Base-by-base conservation (phyloP, 1,140 invertebrate species). In the Meteorus sp. region DNA sequence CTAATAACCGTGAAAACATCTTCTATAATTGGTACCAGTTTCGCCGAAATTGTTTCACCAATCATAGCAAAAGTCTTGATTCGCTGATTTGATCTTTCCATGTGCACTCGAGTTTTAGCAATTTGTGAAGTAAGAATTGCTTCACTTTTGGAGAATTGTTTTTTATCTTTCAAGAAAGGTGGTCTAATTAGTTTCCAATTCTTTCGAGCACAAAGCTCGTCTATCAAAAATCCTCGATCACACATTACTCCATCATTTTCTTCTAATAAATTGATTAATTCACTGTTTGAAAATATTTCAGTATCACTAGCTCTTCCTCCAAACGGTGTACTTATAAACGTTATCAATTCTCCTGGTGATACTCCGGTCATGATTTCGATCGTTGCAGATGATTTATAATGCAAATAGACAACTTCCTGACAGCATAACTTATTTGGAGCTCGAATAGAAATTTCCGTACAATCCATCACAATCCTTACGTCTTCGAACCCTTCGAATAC, bases 311-410 rank as follows among this genome's bases (percentile, higher is more conserved):
- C 31, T 54, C 65, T 41, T 2, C 72, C 72, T 7, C 69, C 73
- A 61, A 65, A 76, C 23, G 59, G 54, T 41, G 65, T 44, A n/a
- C 67, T 71, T 3, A 76, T 33, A 65, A 67, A 79, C 11, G 57
- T 56, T 55, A 75, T 69, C 6, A 63, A 37, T 13, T 69, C 73
- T 29, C 22, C 55, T 27, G 60, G 74, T 31, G 67, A 57, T 48
- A 78, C 66, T 3, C 68, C 67, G 23, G 71, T 67, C 55, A 77
- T 62, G 33, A 67, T 60, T 62, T 76, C 77, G 11, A 59, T 51
- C 13, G 72, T 78, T 20, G 64, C 59, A 19, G 48, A 8, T 27
- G 37, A 19, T 66, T 62, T 57, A 27, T 75, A 75, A 8, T 41
- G 19, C 3, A 71, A 74, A 54, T 70, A 66, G 11, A 50, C 55